Conservation (phyloP, 2,113 vertebrate species). For the Menidia beryllina region DNA sequence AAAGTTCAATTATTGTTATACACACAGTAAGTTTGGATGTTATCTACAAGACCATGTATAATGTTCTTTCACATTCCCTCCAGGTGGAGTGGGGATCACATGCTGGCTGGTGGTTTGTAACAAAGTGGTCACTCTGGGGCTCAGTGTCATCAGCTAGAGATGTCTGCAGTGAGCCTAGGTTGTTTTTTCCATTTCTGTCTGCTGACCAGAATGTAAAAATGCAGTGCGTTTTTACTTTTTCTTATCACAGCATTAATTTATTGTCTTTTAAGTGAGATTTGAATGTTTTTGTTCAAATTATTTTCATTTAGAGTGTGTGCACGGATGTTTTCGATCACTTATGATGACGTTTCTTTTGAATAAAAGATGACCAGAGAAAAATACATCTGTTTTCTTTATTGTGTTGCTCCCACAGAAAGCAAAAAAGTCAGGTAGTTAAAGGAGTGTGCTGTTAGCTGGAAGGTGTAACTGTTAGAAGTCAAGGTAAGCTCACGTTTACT, state of each 20-base stretch:
- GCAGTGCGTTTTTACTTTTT: conserved; percentile 29
- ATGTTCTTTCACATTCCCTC: conserved; percentile 33
- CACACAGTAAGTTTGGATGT: background rate
- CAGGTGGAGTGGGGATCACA: conserved; percentile 97
- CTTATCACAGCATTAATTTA: background rate
- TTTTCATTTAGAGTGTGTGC: conserved; percentile 26
- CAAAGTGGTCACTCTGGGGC: conserved; percentile 92
- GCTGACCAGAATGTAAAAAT: conserved; percentile 13
- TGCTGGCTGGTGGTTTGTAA: conserved; percentile 99
- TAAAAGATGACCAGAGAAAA: conserved; percentile 12
- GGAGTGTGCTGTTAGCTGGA: background rate
- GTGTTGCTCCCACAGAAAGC: background rate
- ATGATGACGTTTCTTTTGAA: conserved; percentile 36
- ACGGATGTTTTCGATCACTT: background rate
- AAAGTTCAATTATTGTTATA: background rate
- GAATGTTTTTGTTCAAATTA: background rate
- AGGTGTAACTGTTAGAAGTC: background rate
- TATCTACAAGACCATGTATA: background rate
- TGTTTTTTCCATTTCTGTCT: conserved; percentile 9
- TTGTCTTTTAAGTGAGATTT: conserved; percentile 1
- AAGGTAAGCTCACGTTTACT: background rate
- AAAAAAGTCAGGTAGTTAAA: background rate
- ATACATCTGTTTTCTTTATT: background rate
- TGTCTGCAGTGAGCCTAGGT: background rate
- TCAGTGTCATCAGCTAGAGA: conserved; percentile 89